phyloP scores from a whole-genome alignment of 1,140 invertebrate genomes.

The Maniola jurtina region DNA sequence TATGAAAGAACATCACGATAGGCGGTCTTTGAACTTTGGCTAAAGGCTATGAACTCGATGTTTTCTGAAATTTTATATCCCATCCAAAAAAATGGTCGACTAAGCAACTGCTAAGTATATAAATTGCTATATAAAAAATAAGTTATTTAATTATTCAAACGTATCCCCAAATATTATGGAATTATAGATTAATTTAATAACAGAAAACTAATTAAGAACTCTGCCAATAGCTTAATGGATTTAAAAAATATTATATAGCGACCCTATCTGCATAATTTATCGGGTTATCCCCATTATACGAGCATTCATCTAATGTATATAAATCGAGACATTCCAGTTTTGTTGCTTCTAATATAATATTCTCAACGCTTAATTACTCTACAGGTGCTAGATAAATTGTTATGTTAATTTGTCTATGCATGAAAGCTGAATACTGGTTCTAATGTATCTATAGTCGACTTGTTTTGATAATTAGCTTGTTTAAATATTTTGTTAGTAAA shows the following conservation, averaged over 20 bases:
- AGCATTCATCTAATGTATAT: constrained; percentile 19
- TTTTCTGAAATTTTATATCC: background rate
- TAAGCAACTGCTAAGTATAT: background rate
- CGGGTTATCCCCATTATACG: constrained; percentile 10
- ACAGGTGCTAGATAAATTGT: constrained; percentile 33
- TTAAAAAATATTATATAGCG: constrained; percentile 10
- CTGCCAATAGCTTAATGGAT: constrained; percentile 6
- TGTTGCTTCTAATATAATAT: constrained; percentile 11
- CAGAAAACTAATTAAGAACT: constrained; percentile 3
- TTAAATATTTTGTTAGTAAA: constrained; percentile 17
- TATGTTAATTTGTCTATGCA: constrained; percentile 29
- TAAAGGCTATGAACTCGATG: too few relatives aligned
- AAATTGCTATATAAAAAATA: background rate
- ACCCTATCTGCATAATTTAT: constrained; percentile 8
- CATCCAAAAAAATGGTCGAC: background rate
- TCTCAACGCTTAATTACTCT: constrained; percentile 27
- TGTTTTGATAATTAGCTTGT: constrained; percentile 15
- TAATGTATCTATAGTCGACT: constrained; percentile 10
- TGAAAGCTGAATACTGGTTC: constrained; percentile 18
- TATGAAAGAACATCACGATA: too few relatives aligned
- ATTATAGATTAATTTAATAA: constrained; percentile 4
- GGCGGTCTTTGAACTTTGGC: too few relatives aligned
- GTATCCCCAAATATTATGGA: background rate
- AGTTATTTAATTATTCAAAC: background rate
- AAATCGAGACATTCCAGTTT: constrained; percentile 23